phyloP scores from a whole-genome alignment of 2,888 invertebrate species.

The Nysson spinosus region DNA sequence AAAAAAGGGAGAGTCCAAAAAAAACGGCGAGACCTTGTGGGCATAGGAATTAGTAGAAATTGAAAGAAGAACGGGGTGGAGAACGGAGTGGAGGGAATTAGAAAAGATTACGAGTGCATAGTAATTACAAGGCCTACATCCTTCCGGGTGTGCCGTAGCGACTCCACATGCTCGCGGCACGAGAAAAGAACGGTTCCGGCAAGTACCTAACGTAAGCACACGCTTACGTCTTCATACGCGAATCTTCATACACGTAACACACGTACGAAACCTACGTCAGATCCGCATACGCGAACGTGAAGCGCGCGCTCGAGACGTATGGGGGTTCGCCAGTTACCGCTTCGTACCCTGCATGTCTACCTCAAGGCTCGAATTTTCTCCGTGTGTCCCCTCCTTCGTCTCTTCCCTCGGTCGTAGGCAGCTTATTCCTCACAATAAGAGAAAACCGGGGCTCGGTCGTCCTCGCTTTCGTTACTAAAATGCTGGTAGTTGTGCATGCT shows the following conservation, averaged over 20 bases:
- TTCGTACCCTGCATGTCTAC: conserved; percentile 35
- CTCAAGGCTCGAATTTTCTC: conserved; percentile 68
- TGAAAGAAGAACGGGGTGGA: conserved; percentile 40
- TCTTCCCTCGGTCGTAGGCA: conserved; percentile 47
- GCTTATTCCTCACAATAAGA: conserved; percentile 70
- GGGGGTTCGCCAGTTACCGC: background rate
- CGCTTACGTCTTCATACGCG: conserved; percentile 9
- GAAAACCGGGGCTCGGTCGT: conserved; percentile 53
- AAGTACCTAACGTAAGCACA: conserved; percentile 28
- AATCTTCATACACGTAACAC: background rate
- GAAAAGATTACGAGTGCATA: conserved; percentile 62
- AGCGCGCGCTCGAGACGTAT: conserved; percentile 7
- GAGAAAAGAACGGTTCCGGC: too few relatives aligned
- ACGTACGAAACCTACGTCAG: conserved; percentile 23
- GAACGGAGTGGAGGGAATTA: conserved; percentile 6
- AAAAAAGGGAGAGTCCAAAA: conserved; percentile 7
- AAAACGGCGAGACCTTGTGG: conserved; percentile 14
- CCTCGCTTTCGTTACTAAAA: conserved; percentile 26
- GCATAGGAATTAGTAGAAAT: conserved; percentile 26
- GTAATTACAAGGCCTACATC: conserved; percentile 60
- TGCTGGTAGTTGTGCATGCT: conserved; percentile 23
- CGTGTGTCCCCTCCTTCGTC: conserved; percentile 34
- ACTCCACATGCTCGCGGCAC: too few relatives aligned
- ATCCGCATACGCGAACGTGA: conserved; percentile 26
- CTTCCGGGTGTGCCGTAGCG: conserved; percentile 55